A percentile compares a stretch with the other conserved stretches of the same genome.
These are phyloP conservation scores for Sialia sialis DNA, from an alignment of 2,113 vertebrate species.

Conservation along the genomic window DNA sequence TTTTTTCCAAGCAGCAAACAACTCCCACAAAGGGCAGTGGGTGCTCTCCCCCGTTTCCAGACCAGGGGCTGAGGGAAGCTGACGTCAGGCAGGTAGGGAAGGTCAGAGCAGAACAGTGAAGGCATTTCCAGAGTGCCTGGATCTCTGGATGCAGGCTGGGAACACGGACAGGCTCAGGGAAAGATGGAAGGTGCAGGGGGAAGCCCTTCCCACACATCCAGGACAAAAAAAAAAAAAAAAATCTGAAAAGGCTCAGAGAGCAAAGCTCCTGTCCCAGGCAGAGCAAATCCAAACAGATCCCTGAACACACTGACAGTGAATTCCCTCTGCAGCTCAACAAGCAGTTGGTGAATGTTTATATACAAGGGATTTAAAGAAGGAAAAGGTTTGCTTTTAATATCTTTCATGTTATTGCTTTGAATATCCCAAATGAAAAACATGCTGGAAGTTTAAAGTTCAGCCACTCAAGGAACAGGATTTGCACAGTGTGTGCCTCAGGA, in stretches of 20 bases:
- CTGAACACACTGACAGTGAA: not conserved
- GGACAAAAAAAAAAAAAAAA: not conserved
- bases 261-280: not conserved
- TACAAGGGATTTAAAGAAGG: not conserved
- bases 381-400: not conserved
- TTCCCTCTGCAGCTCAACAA: not conserved
- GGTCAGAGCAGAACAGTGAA: not conserved
- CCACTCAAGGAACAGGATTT: not conserved
- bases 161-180: not conserved
- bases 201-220: not conserved
- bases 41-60: accelerated
- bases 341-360: not conserved
- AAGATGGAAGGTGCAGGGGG: not conserved
- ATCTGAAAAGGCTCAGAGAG: not conserved
- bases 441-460: not conserved
- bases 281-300: not conserved
- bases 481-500: not conserved
- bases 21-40: not conserved
- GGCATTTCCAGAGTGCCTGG: not conserved
- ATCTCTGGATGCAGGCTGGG: not conserved
- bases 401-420: not conserved
- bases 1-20: not conserved
- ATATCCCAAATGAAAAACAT: not conserved
- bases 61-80: not conserved
- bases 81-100: not conserved